phyloP scores from a whole-genome alignment of 2,113 vertebrate genomes.

The Telmatochromis sp. region DNA sequence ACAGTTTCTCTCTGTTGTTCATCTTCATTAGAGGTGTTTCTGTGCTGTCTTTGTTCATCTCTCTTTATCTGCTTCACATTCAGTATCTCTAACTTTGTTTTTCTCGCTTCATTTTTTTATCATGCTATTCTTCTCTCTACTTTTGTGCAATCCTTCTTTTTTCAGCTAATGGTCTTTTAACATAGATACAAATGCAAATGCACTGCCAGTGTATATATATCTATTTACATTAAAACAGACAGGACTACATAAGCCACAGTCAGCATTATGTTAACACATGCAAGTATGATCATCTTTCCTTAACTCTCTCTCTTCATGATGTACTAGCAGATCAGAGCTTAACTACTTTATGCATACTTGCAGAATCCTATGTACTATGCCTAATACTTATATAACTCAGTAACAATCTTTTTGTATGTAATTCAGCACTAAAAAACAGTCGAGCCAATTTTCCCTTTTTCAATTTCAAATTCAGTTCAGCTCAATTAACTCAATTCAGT shows the following conservation, averaged over 20 bases:
- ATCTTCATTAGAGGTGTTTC: conserved; percentile 57
- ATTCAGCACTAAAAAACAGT: neutral
- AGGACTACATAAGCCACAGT: neutral
- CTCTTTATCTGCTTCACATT: conserved; percentile 5
- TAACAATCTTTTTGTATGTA: neutral
- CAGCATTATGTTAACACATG: neutral
- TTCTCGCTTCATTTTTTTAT: neutral
- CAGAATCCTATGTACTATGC: neutral
- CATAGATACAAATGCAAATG: neutral
- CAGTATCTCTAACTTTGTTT: neutral
- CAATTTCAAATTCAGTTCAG: neutral
- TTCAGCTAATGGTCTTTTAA: neutral
- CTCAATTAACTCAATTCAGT: neutral
- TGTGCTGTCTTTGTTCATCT: conserved; percentile 31
- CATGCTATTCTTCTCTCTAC: neutral
- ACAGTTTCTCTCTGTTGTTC: conserved; percentile 27
- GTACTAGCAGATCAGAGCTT: neutral
- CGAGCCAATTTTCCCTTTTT: neutral
- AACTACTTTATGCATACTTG: neutral
- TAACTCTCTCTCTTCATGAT: neutral
- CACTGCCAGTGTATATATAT: neutral
- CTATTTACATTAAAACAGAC: conserved; percentile 10
- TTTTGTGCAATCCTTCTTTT: neutral
- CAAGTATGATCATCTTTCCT: neutral
- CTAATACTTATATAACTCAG: neutral